A percentile compares a stretch with the other conserved stretches of the same genome.
Evolutionary conservation across 2,797 vertebrate genomes (phyloP).

Genomic region (Falco concolor): DNA sequence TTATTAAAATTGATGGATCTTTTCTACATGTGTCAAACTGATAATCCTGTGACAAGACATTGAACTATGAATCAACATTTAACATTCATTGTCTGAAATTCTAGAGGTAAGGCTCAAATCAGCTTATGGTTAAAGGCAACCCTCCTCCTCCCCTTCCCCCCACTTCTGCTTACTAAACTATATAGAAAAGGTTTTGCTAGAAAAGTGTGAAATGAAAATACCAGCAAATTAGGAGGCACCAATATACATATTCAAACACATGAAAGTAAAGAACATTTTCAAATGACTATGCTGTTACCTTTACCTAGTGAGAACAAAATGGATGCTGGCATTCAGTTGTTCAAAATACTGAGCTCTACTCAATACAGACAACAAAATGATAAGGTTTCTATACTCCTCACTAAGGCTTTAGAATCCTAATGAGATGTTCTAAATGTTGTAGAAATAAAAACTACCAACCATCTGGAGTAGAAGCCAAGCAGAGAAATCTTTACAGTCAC

Average conservation of each 20-base stretch:
- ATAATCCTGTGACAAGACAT: background rate
- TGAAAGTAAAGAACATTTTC: background rate
- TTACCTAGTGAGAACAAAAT: background rate
- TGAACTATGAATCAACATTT: background rate
- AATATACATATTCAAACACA: background rate
- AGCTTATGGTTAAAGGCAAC: background rate
- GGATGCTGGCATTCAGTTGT: background rate
- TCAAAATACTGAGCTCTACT: background rate
- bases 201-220: background rate
- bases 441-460: background rate
- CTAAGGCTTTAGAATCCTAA: background rate
- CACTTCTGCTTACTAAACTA: background rate
- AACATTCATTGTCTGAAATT: background rate
- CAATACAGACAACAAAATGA: background rate
- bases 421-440: background rate
- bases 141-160: rapidly evolving
- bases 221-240: background rate
- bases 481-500: background rate
- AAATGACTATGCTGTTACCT: background rate
- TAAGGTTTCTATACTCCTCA: background rate
- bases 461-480: background rate
- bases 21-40: background rate
- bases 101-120: background rate
- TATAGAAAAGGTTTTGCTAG: background rate
- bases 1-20: background rate